A percentile compares a stretch with the other conserved stretches of the same genome.
phyloP scores from a whole-genome alignment of 1,140 invertebrate genomes.

The Ceratina calcarata region DNA sequence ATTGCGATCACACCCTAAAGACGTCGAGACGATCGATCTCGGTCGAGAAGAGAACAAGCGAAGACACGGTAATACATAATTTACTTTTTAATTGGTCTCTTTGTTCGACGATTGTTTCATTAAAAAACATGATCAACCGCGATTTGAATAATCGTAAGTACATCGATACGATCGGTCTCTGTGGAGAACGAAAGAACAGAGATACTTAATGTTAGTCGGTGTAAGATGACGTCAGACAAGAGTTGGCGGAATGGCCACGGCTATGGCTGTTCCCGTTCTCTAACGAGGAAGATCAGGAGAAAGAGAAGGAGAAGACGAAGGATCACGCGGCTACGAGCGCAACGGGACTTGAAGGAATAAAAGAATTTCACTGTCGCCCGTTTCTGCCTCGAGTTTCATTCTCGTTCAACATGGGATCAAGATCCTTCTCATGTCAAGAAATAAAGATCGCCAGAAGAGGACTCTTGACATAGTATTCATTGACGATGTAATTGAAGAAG shows the following conservation, averaged over 20 bases:
- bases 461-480: too few relatives aligned
- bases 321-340: constrained; percentile 17
- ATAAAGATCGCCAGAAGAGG: neutral
- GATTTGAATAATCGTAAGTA: too few relatives aligned
- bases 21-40: too few relatives aligned
- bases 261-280: constrained; percentile 53
- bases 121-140: too few relatives aligned
- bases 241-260: constrained; percentile 63
- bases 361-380: constrained; percentile 1
- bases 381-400: neutral
- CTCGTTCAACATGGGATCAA: neutral
- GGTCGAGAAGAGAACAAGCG: too few relatives aligned
- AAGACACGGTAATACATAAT: too few relatives aligned
- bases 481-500: too few relatives aligned
- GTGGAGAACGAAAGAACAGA: too few relatives aligned
- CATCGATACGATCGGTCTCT: too few relatives aligned
- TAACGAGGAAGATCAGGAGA: constrained; percentile 53
- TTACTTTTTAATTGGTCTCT: too few relatives aligned
- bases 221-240: constrained; percentile 63
- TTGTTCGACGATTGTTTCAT: too few relatives aligned
- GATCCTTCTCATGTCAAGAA: neutral
- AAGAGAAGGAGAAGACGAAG: constrained; percentile 45
- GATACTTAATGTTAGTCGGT: neutral
- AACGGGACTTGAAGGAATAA: constrained; percentile 22
- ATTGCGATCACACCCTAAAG: too few relatives aligned